Evolutionary conservation across 2,113 vertebrate genomes (phyloP), one percentile per base, ranked within the genome.

Genomic region (Porphyrio hochstetteri): DNA sequence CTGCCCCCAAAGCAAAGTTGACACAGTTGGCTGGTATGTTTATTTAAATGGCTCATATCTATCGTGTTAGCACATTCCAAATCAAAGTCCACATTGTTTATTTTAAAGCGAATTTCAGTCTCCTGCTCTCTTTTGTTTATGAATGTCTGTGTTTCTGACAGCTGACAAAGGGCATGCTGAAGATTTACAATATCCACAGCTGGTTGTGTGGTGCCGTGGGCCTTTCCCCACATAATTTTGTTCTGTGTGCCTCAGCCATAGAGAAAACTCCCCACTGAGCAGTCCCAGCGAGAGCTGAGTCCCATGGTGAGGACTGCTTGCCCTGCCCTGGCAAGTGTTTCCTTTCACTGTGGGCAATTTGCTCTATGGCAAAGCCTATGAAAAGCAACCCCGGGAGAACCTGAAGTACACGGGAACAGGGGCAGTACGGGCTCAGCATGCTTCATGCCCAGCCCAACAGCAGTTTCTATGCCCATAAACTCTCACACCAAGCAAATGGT

Each of bases 91-190:
- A 74, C 87, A 71, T 31, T 82, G 72, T 94, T 96, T 96, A 91
- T 91, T 96, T 93, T 96, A 79, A 56, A 81, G 42, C 93, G 79
- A 94, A 89, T 96, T 97, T 97, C 25, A 56, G 65, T 86, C 63
- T 95, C 27, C 80, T 7, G 35, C 72, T 90, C 46, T 75, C 78
- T 38, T 68, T 94, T 96, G 89, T 97, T 96, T 97, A 92, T 88
- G 92, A 95, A 82, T 67, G 82, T 87, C 67, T 86, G 76, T 85
- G 85, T 96, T 95, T 95, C 92, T 96, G 95, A 97, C 91, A 95
- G 92, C 64, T 96, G 97, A 95, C 92, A 96, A 96, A 97, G 85
- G 94, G 82, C 80, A 90, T 59, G 57, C 71, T 52, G 77, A 95
- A 95, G 95, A 90, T 77, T 78, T 94, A 76, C 82, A 86, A 65